Evolutionary conservation across 1,140 invertebrate genomes (phyloP), one percentile per base, ranked within the genome.

Genomic region (Eufriesea mexicana): DNA sequence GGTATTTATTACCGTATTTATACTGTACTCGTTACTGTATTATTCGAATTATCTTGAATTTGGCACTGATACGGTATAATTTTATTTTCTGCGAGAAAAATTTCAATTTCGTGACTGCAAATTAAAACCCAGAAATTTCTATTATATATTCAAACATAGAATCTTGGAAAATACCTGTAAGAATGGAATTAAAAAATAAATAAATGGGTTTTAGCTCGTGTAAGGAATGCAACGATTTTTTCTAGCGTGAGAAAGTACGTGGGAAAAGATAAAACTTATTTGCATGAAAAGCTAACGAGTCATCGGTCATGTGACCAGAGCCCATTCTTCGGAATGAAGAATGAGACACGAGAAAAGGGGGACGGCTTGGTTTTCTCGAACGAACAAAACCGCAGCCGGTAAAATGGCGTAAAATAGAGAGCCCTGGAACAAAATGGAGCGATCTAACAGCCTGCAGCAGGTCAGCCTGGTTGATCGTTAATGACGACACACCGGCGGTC

Each of bases 271-370:
- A 4, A 47, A 18, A 14, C 76, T 51, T 57, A 55, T 68, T 57
- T 78, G 64, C 64, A 59, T 68, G 42, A 8, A 68, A 78, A 66
- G 20, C 35, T 57, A 57, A 68, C 62, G 76, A 78, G 47, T 68
- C 51, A 57, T 77, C 64, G 75, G 62, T 66, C 64, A 78, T 35
- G 64, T 57, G 75, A 78, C 28, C 35, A 7, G 2, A 5, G 14
- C 9, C 62, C 42, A 66, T 78, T 78, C 62, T 67, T 78, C 10
- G 5, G 12, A 6, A 25, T 8, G 7, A 20, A 45, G 55, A 62
- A 61, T 25, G 73, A 76, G 59, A 35, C 49, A 45, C 49, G 12
- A 67, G 25, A 42, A 54, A 64, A 76, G 45, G 47, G 74, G 62
- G 49, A 23, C 28, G 23, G 25, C 5, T 20, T 59, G 25, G 54